Percentiles rank a stretch among this genome's conserved stretches.
Evolutionary conservation across 2,888 invertebrate genomes (phyloP).

Genomic region (Drosophila nr. fundita): DNA sequence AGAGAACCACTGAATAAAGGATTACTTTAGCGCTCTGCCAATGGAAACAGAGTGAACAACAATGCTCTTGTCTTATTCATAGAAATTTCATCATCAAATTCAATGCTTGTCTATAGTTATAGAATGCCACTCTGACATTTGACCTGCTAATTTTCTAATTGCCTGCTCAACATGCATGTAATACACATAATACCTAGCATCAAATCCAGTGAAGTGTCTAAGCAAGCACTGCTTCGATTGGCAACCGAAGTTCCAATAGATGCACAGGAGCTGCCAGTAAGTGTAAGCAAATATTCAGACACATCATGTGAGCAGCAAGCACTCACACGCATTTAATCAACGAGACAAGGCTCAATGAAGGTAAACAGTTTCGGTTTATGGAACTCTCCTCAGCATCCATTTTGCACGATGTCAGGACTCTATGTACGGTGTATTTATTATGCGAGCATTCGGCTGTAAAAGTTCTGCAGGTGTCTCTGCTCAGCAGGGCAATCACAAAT

Average conservation of each 20-base stretch:
- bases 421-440: constrained; percentile 29
- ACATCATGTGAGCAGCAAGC: constrained; percentile 20
- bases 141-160: constrained; percentile 48
- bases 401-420: constrained; percentile 27
- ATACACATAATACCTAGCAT: constrained; percentile 41
- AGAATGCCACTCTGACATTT: constrained; percentile 19
- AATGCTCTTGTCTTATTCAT: background rate
- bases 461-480: constrained; percentile 46
- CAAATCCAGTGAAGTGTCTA: constrained; percentile 42
- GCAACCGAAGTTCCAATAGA: constrained; percentile 33
- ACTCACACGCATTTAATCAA: constrained; percentile 46
- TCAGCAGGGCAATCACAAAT: constrained; percentile 45
- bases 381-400: constrained; percentile 6
- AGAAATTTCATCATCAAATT: constrained; percentile 4
- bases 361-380: constrained; percentile 18
- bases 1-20: background rate
- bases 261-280: constrained; percentile 24
- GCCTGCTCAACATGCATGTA: constrained; percentile 45
- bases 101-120: background rate
- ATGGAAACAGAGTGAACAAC: background rate
- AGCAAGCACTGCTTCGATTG: constrained; percentile 35
- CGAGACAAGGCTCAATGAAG: constrained; percentile 15
- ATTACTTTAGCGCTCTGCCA: background rate
- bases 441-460: constrained; percentile 45
- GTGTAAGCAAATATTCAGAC: constrained; percentile 44